Conservation (phyloP, 2,113 vertebrate species). For the Natator depressus region DNA sequence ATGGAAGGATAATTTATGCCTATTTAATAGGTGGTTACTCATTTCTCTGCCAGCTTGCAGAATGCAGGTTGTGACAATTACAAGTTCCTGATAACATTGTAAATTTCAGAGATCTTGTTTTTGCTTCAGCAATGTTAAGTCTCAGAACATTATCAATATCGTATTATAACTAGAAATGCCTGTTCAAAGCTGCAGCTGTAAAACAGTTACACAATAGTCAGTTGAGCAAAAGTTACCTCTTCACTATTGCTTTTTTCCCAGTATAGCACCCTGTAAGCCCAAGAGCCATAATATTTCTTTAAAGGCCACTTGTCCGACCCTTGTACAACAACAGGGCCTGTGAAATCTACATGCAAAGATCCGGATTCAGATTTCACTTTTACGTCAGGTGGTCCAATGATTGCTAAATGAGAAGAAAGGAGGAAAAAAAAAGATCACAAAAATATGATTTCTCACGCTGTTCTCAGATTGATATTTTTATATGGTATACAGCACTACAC, state of each 20-base stretch:
- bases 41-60: not conserved
- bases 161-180: not conserved
- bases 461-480: not conserved
- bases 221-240: conserved; percentile 26
- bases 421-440: not conserved
- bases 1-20: not conserved
- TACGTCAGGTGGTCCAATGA: conserved; percentile 71
- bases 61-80: not conserved
- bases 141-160: not conserved
- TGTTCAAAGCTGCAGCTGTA: not conserved
- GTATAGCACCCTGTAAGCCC: conserved; percentile 71
- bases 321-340: conserved; percentile 47
- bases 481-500: accelerated
- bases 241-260: conserved; percentile 67
- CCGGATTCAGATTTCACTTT: conserved; percentile 56
- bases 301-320: conserved; percentile 43
- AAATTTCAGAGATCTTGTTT: not conserved
- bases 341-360: conserved; percentile 72
- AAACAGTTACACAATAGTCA: not conserved
- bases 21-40: not conserved
- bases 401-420: conserved; percentile 47
- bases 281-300: conserved; percentile 46
- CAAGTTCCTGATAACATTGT: not conserved
- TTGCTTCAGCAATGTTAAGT: not conserved
- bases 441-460: accelerated